Evolutionary conservation across 2,797 vertebrate genomes (phyloP).

Genomic region (Morelia viridis): DNA sequence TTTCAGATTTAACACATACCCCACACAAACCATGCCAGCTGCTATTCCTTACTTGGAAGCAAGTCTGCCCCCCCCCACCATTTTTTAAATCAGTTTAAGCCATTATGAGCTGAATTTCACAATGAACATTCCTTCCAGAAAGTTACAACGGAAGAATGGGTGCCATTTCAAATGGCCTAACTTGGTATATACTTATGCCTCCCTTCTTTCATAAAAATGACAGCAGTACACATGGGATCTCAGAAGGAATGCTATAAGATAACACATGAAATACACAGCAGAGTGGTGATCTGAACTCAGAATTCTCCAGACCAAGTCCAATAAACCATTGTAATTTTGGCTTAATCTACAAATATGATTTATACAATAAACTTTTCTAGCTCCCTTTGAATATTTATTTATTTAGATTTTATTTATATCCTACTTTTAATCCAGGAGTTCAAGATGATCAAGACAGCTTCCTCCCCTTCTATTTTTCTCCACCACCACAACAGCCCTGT

Average conservation of each 20-base stretch:
- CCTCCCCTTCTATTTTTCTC: too few species aligned
- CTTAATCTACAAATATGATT: neutral
- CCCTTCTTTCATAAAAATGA: neutral
- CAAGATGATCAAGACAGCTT: too few species aligned
- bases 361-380: neutral
- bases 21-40: neutral
- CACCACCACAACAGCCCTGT: too few species aligned
- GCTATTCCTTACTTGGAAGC: neutral
- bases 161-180: neutral
- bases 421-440: too few species aligned
- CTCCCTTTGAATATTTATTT: neutral
- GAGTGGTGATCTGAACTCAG: neutral
- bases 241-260: neutral
- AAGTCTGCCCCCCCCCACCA: neutral
- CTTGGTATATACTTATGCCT: neutral
- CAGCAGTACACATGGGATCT: neutral
- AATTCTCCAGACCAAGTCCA: too few species aligned
- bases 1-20: neutral
- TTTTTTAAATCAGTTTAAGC: neutral
- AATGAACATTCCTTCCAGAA: neutral
- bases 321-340: neutral
- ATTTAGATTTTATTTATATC: neutral
- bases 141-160: neutral
- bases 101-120: neutral
- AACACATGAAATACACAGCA: neutral